These are phyloP conservation scores for Chaunax sp. DNA, from an alignment of 2,797 vertebrate species.

Conservation along the genomic window DNA sequence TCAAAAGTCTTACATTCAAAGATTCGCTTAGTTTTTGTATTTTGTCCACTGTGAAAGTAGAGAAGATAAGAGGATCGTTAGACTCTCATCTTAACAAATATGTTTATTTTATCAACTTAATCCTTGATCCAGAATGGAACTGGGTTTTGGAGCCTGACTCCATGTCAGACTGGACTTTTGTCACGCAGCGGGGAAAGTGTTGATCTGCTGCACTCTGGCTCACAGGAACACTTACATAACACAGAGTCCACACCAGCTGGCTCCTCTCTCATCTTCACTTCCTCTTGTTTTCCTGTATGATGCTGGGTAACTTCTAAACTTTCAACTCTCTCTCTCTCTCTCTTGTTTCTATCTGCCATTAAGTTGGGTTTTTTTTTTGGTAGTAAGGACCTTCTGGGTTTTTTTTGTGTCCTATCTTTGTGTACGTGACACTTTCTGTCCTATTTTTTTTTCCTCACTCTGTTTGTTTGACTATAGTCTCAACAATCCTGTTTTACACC, in stretches of 20 bases:
- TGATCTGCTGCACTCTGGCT: constrained; percentile 53
- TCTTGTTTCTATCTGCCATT: background rate
- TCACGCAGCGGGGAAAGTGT: constrained; percentile 47
- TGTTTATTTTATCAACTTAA: constrained; percentile 9
- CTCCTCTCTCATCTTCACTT: constrained; percentile 58
- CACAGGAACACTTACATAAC: constrained; percentile 74
- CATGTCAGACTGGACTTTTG: constrained; percentile 31
- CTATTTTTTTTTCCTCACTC: background rate
- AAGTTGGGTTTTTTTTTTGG: constrained; percentile 6
- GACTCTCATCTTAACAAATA: background rate
- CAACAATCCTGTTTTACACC: constrained; percentile 23
- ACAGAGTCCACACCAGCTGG: constrained; percentile 66
- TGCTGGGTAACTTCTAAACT: constrained; percentile 52
- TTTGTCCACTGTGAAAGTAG: too few species aligned
- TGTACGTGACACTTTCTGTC: constrained; percentile 18
- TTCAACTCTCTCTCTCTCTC: constrained; percentile 9
- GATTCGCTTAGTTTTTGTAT: too few species aligned
- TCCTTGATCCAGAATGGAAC: constrained; percentile 23
- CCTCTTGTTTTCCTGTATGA: constrained; percentile 48
- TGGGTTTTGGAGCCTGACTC: constrained; percentile 24
- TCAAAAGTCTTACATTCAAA: too few species aligned
- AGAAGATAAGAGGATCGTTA: background rate
- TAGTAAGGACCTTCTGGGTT: background rate
- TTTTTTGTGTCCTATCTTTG: background rate
- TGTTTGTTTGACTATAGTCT: constrained; percentile 44